Percentiles rank a stretch among this genome's conserved stretches.
Evolutionary conservation across 2,113 vertebrate genomes (phyloP).

Genomic region (Pogona vitticeps): DNA sequence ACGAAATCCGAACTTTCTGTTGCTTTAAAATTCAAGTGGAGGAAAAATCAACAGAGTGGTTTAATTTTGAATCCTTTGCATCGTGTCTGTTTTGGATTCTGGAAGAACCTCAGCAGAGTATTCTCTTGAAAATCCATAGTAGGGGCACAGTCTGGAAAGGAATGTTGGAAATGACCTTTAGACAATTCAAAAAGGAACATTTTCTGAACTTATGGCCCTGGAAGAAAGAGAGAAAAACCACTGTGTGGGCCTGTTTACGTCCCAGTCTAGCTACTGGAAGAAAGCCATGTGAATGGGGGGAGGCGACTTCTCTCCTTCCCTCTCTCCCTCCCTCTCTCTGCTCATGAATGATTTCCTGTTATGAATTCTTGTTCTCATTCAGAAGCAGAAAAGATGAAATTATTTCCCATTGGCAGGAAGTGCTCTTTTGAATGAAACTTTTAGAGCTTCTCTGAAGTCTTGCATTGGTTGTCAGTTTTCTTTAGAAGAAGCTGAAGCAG

Average conservation of each 20-base stretch:
- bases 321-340: slow-evolving; percentile 36
- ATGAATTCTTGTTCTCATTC: slow-evolving; percentile 64
- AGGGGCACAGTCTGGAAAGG: not conserved
- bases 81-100: not conserved
- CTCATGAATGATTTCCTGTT: not conserved
- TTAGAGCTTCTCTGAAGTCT: not conserved
- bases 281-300: slow-evolving; percentile 60
- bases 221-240: slow-evolving; percentile 46
- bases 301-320: slow-evolving; percentile 54
- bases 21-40: not conserved
- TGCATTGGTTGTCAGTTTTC: not conserved
- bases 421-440: not conserved
- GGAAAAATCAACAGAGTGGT: not conserved
- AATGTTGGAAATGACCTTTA: not conserved
- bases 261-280: slow-evolving; percentile 52
- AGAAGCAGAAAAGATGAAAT: not conserved
- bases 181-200: not conserved
- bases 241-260: slow-evolving; percentile 54
- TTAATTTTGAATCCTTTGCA: not conserved
- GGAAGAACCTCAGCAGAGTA: not conserved
- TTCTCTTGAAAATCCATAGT: not conserved
- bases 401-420: not conserved
- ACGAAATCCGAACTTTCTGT: not conserved
- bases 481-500: not conserved
- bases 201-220: slow-evolving; percentile 17